phyloP scores from a whole-genome alignment of 2,888 invertebrate genomes.

The Eugnorisma glareosa region DNA sequence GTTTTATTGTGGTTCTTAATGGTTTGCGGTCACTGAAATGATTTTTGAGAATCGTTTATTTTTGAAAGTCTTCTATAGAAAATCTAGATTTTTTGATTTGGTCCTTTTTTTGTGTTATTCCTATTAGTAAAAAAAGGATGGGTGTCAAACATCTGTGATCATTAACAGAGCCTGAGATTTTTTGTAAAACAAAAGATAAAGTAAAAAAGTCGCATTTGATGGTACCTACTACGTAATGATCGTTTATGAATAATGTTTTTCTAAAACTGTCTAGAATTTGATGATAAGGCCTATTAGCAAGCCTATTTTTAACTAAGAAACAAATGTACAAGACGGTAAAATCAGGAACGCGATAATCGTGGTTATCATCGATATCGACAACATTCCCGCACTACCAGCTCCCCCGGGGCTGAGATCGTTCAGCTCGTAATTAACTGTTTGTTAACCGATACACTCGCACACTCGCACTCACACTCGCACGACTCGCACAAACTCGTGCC shows the following conservation, averaged over 20 bases:
- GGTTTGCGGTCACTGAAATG: not conserved
- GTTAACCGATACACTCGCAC: conserved; percentile 79
- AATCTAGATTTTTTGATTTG: not conserved
- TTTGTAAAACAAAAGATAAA: too few relatives aligned
- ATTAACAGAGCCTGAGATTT: too few relatives aligned
- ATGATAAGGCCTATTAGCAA: not conserved
- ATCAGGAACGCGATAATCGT: not conserved
- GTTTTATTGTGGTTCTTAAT: conserved; percentile 6
- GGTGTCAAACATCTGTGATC: too few relatives aligned
- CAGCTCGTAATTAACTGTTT: conserved; percentile 87
- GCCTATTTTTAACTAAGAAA: not conserved
- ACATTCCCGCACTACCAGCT: conserved; percentile 61
- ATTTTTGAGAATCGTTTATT: not conserved
- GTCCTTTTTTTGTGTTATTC: too few relatives aligned
- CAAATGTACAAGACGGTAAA: not conserved
- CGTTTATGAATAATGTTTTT: not conserved
- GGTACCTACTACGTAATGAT: too few relatives aligned
- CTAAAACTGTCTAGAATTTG: not conserved
- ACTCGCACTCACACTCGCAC: conserved; percentile 50
- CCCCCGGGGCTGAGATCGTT: conserved; percentile 82
- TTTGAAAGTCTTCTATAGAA: not conserved
- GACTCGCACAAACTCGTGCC: conserved; percentile 25
- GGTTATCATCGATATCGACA: conserved; percentile 51
- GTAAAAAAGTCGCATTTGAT: too few relatives aligned
- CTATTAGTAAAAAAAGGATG: too few relatives aligned